Conservation (phyloP, 2,888 invertebrate genomes). For the Tridacna gigas region DNA sequence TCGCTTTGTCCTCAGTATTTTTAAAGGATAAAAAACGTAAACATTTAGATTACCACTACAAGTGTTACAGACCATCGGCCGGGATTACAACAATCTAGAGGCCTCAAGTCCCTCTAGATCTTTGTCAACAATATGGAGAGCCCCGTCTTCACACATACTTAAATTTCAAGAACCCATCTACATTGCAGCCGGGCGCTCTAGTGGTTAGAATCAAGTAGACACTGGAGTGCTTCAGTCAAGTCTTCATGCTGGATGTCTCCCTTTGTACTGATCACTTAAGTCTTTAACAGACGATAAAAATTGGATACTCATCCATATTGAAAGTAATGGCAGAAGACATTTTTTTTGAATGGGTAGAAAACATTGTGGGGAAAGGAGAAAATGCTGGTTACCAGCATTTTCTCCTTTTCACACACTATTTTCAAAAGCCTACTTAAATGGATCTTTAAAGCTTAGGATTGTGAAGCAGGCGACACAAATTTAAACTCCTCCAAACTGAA, state of each 20-base stretch:
- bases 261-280: background rate
- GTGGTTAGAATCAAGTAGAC: constrained; percentile 46
- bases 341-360: too few species aligned
- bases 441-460: too few species aligned
- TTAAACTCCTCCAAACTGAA: too few species aligned
- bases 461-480: too few species aligned
- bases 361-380: too few species aligned
- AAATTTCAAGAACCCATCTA: constrained; percentile 51
- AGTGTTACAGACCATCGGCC: background rate
- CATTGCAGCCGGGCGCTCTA: constrained; percentile 46
- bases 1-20: too few species aligned
- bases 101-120: constrained; percentile 51
- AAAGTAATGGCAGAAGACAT: too few species aligned
- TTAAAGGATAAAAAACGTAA: background rate
- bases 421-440: too few species aligned
- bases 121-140: constrained; percentile 57
- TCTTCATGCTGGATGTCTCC: constrained; percentile 4
- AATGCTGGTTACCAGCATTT: too few species aligned
- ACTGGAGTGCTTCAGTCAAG: background rate
- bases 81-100: background rate
- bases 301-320: too few species aligned
- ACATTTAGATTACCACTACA: constrained; percentile 18
- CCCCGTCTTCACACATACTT: constrained; percentile 62
- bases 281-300: too few species aligned
- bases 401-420: too few species aligned